Percentiles rank a stretch among this genome's conserved stretches.
These are phyloP conservation scores for Tanypteryx hageni DNA, from an alignment of 2,888 invertebrate genomes.

Conservation along the genomic window DNA sequence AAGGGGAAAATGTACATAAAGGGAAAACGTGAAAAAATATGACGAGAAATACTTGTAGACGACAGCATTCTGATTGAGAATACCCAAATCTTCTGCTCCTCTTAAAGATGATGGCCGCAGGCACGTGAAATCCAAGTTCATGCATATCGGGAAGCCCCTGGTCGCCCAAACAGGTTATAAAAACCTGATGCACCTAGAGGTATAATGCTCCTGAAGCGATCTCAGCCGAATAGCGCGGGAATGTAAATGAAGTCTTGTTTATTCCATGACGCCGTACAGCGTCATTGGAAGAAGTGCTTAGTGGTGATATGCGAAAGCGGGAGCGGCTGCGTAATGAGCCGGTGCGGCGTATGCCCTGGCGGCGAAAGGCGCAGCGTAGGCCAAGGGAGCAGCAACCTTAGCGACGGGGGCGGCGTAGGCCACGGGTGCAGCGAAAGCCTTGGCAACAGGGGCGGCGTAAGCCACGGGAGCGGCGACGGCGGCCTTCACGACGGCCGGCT, in stretches of 20 bases:
- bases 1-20: constrained; percentile 49
- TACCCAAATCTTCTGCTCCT: neutral
- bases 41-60: constrained; percentile 22
- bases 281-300: neutral
- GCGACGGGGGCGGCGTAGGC: constrained; percentile 61
- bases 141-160: neutral
- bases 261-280: neutral
- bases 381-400: constrained; percentile 51
- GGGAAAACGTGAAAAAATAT: constrained; percentile 36
- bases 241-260: neutral
- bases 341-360: constrained; percentile 48
- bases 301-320: constrained; percentile 64
- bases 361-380: constrained; percentile 46
- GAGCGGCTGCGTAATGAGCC: constrained; percentile 54
- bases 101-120: constrained; percentile 4
- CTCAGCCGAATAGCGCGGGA: neutral
- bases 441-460: constrained; percentile 54
- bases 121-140: constrained; percentile 38
- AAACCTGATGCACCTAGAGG: neutral
- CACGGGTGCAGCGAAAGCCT: neutral
- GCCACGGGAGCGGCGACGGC: constrained; percentile 65
- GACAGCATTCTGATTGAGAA: neutral
- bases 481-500: constrained; percentile 45
- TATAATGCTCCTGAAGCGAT: neutral
- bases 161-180: neutral